Conservation (phyloP, 1,140 invertebrate genomes). For the Calosoma granatense region DNA sequence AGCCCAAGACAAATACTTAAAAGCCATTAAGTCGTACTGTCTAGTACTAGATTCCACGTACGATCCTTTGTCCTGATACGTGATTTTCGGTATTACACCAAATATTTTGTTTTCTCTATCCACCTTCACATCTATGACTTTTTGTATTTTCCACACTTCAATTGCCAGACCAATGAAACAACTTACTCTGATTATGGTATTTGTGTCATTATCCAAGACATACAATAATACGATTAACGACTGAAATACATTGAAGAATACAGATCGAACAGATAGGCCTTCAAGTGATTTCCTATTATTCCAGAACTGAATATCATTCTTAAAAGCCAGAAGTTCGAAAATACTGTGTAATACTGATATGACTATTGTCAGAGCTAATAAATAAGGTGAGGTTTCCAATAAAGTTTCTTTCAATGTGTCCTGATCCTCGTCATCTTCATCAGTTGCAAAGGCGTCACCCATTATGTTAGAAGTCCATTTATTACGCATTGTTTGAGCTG, state of each 20-base stretch:
- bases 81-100: conserved; percentile 71
- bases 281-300: conserved; percentile 94
- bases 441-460: conserved; percentile 45
- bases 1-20: conserved; percentile 92
- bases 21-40: conserved; percentile 91
- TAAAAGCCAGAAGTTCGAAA: conserved; percentile 98
- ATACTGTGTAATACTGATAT: conserved; percentile 95
- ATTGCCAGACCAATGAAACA: conserved; percentile 91
- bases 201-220: conserved; percentile 97
- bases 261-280: conserved; percentile 92
- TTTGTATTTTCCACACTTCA: conserved; percentile 99
- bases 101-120: conserved; percentile 62
- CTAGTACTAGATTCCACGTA: conserved; percentile 94
- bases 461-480: conserved; percentile 54
- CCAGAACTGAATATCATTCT: conserved; percentile 99
- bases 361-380: conserved; percentile 82
- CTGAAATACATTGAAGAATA: conserved; percentile 99
- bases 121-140: conserved; percentile 81
- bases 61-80: conserved; percentile 88
- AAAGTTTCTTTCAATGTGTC: conserved; percentile 96
- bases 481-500: conserved; percentile 84
- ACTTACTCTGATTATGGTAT: conserved; percentile 86
- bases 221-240: conserved; percentile 90
- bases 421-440: conserved; percentile 87
- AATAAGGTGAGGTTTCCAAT: conserved; percentile 92